phyloP scores from a whole-genome alignment of 2,888 invertebrate genomes.

The Philereme vetulata region DNA sequence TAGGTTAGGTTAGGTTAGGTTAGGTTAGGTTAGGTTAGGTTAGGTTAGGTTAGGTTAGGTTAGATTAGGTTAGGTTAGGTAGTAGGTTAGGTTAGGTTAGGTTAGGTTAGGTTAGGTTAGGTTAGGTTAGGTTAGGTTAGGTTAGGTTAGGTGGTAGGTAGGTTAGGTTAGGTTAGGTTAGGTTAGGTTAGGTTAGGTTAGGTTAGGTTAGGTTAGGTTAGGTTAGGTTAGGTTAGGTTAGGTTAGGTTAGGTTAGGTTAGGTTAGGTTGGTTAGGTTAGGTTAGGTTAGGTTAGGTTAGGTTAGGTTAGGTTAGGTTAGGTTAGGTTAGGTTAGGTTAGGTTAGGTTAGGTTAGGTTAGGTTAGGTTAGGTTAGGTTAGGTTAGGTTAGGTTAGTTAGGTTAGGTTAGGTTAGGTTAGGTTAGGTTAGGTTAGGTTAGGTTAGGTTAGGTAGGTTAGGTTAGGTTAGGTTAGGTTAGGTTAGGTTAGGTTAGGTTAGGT shows the following conservation, averaged over 20 bases:
- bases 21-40: slow-evolving; percentile 34
- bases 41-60: slow-evolving; percentile 35
- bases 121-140: slow-evolving; percentile 33
- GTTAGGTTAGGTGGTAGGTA: slow-evolving; percentile 30
- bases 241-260: slow-evolving; percentile 37
- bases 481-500: slow-evolving; percentile 34
- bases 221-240: slow-evolving; percentile 41
- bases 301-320: slow-evolving; percentile 34
- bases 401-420: slow-evolving; percentile 34
- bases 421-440: slow-evolving; percentile 34
- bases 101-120: slow-evolving; percentile 34
- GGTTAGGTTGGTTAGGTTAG: slow-evolving; percentile 35
- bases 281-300: slow-evolving; percentile 34
- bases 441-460: slow-evolving; percentile 33
- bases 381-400: too few species aligned
- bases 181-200: slow-evolving; percentile 24
- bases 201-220: slow-evolving; percentile 31
- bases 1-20: slow-evolving; percentile 35
- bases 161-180: slow-evolving; percentile 39
- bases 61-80: slow-evolving; percentile 33
- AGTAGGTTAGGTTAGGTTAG: slow-evolving; percentile 33
- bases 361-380: slow-evolving; percentile 34
- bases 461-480: slow-evolving; percentile 34
- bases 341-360: slow-evolving; percentile 34
- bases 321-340: slow-evolving; percentile 32